A percentile compares a stretch with the other conserved stretches of the same genome.
Evolutionary conservation across 2,888 invertebrate genomes (phyloP).

Genomic region (Falcaria lacertinaria): DNA sequence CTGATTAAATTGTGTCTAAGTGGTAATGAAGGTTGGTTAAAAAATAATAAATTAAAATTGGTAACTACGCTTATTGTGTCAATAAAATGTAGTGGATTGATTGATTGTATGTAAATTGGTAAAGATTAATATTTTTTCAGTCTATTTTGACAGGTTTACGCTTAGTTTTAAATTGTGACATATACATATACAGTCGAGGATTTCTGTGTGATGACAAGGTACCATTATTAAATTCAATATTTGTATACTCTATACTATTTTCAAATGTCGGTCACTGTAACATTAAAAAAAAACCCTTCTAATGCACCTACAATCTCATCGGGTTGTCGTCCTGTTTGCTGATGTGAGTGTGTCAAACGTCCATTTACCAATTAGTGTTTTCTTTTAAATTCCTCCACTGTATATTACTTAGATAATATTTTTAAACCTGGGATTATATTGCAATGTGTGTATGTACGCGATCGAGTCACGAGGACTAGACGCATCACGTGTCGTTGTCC

Average conservation of each 20-base stretch:
- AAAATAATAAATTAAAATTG: conserved; percentile 35
- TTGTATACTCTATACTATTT: no score
- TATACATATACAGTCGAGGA: conserved; percentile 62
- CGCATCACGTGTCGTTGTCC: conserved; percentile 3
- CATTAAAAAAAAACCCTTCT: no score
- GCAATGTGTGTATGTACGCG: conserved; percentile 40
- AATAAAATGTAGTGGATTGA: conserved; percentile 45
- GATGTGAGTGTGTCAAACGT: conserved; percentile 51
- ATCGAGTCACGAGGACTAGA: conserved; percentile 14
- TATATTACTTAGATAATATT: conserved; percentile 62
- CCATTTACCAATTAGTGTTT: conserved; percentile 63
- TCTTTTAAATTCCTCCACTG: conserved; percentile 67
- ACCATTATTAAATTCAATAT: no score
- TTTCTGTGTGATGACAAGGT: conserved; percentile 4
- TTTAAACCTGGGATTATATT: conserved; percentile 44
- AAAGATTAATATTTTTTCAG: conserved; percentile 59
- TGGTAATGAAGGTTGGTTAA: conserved; percentile 31
- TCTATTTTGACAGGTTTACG: conserved; percentile 43
- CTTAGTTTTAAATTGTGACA: conserved; percentile 43
- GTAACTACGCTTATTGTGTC: conserved; percentile 56
- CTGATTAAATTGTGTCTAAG: conserved; percentile 21
- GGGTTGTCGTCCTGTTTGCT: conserved; percentile 17
- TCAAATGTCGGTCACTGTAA: no score
- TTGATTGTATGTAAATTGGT: conserved; percentile 18
- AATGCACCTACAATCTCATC: conserved; percentile 4